Evolutionary conservation across 2,797 vertebrate species (phyloP).

Genomic region (Centropyge bicolor): DNA sequence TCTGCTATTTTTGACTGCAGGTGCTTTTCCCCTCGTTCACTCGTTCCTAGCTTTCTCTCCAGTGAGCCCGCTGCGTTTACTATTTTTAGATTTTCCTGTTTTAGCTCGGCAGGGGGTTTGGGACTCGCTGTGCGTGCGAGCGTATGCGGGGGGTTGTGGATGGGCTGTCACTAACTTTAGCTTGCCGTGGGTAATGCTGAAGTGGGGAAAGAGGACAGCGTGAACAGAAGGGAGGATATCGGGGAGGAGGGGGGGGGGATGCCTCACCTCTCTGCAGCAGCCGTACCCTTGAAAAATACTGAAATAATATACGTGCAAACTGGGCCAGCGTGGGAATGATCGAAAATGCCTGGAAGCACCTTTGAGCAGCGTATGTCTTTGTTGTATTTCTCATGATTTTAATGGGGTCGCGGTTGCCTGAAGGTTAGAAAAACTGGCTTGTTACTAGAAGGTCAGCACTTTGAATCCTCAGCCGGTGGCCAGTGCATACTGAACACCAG

Average conservation of each 20-base stretch:
- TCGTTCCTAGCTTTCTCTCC: conserved; percentile 59
- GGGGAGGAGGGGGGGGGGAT: conserved; percentile 34
- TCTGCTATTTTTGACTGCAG: conserved; percentile 77
- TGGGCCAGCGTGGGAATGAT: conserved; percentile 23
- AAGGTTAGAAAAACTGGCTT: conserved; percentile 31
- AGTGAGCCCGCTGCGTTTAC: conserved; percentile 63
- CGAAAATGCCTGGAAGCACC: conserved; percentile 26
- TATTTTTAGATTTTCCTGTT: conserved; percentile 81
- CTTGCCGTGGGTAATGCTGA: conserved; percentile 50
- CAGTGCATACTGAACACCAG: conserved; percentile 17
- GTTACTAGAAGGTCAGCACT: conserved; percentile 31
- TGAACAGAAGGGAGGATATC: conserved; percentile 44
- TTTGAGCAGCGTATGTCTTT: conserved; percentile 22
- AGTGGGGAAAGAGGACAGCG: conserved; percentile 66
- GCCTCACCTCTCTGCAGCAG: conserved; percentile 44
- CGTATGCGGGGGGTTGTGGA: conserved; percentile 30
- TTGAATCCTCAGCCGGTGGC: conserved; percentile 12
- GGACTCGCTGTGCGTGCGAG: conserved; percentile 31
- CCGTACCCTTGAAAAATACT: conserved; percentile 49
- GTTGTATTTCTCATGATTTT: conserved; percentile 37
- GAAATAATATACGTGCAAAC: conserved; percentile 39
- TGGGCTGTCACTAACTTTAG: conserved; percentile 57
- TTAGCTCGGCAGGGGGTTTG: conserved; percentile 64
- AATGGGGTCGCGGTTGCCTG: conserved; percentile 2
- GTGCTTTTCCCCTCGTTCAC: conserved; percentile 68